Conservation (phyloP, 2,888 invertebrate species). For the Lasioglossum malachurum region DNA sequence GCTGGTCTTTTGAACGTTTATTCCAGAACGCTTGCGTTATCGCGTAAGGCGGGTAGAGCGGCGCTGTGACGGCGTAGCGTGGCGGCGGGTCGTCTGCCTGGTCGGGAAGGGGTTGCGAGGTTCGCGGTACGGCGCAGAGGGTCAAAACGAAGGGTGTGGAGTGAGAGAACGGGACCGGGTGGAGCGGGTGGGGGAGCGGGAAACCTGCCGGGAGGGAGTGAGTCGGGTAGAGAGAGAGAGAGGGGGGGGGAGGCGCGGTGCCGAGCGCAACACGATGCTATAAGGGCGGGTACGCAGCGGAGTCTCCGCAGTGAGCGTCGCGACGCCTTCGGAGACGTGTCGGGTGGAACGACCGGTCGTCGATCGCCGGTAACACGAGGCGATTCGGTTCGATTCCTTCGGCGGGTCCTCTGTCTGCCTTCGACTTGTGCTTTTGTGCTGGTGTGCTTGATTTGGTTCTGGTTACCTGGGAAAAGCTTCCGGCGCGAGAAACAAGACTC, state of each 20-base stretch:
- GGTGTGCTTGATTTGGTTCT: slow-evolving; percentile 41
- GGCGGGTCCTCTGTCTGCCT: slow-evolving; percentile 22
- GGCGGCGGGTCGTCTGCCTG: slow-evolving; percentile 24
- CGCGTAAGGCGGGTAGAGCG: slow-evolving; percentile 61
- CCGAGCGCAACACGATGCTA: slow-evolving; percentile 81
- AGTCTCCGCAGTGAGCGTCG: slow-evolving; percentile 84
- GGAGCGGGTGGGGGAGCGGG: slow-evolving; percentile 39
- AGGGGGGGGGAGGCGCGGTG: slow-evolving; percentile 61
- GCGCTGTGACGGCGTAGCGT: slow-evolving; percentile 30
- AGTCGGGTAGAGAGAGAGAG: not conserved
- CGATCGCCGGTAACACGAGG: slow-evolving; percentile 70
- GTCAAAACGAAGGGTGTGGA: slow-evolving; percentile 42
- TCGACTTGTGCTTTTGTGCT: slow-evolving; percentile 33
- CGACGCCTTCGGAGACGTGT: slow-evolving; percentile 78
- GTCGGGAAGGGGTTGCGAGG: slow-evolving; percentile 34
- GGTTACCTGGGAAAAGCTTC: not conserved
- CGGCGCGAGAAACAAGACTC: not conserved
- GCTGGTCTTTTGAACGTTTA: slow-evolving; percentile 71
- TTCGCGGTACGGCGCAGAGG: slow-evolving; percentile 57
- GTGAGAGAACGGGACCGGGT: slow-evolving; percentile 12
- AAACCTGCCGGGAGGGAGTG: not conserved
- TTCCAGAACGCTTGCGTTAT: slow-evolving; percentile 71
- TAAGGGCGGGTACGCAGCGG: slow-evolving; percentile 84
- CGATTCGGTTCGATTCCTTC: slow-evolving; percentile 23
- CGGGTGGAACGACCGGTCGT: slow-evolving; percentile 50